A percentile compares a stretch with the other conserved stretches of the same genome.
Evolutionary conservation across 2,113 vertebrate genomes (phyloP).

Genomic region (Neoarius graeffei): DNA sequence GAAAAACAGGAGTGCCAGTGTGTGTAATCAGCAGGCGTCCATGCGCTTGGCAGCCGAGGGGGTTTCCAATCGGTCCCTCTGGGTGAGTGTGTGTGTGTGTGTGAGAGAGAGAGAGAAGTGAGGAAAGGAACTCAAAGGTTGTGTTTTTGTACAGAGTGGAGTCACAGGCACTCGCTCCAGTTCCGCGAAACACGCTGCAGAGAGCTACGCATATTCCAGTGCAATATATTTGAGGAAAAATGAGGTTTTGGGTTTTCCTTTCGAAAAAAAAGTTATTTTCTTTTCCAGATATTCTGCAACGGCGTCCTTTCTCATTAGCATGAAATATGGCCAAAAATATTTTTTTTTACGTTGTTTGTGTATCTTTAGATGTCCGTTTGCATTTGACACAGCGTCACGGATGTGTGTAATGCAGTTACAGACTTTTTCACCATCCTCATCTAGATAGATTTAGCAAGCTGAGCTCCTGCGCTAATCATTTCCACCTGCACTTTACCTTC

Average conservation of each 20-base stretch:
- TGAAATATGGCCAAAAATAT: neutral
- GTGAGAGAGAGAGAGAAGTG: neutral
- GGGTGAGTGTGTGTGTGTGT: constrained; percentile 52
- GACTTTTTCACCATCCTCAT: neutral
- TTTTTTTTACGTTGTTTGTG: neutral
- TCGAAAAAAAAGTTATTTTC: neutral
- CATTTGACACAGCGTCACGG: neutral
- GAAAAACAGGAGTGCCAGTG: constrained; percentile 65
- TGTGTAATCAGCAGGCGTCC: constrained; percentile 80
- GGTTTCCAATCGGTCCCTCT: constrained; percentile 76
- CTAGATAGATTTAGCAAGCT: neutral
- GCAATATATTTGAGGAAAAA: constrained; percentile 16
- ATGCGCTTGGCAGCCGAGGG: constrained; percentile 76
- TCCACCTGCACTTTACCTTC: constrained; percentile 18
- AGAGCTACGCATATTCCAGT: constrained; percentile 68
- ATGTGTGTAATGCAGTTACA: neutral
- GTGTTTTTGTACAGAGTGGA: constrained; percentile 61
- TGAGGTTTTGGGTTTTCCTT: neutral
- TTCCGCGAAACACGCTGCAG: constrained; percentile 71
- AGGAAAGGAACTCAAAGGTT: constrained; percentile 29
- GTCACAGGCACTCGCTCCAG: constrained; percentile 63
- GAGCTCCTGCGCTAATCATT: constrained; percentile 19
- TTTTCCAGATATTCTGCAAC: neutral
- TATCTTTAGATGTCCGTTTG: neutral
- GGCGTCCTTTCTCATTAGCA: neutral